phyloP scores from a whole-genome alignment of 1,140 invertebrate species.

The honey bee (Apis mellifera) region DNA sequence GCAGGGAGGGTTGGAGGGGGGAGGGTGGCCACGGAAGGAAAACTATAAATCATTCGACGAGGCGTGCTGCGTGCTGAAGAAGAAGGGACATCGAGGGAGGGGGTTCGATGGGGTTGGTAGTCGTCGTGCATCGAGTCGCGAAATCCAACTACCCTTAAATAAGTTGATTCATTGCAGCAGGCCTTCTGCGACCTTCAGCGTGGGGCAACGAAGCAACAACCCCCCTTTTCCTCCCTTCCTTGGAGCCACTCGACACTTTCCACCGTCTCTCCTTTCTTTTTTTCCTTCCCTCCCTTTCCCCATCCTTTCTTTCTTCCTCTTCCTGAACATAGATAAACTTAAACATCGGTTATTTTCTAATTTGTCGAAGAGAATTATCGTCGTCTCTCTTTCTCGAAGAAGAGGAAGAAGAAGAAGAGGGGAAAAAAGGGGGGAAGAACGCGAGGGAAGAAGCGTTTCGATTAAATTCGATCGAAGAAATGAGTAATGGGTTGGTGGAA shows the following conservation, averaged over 20 bases:
- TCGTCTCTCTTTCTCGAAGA: not conserved
- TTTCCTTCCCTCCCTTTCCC: not conserved
- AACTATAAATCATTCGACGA: conserved; percentile 80
- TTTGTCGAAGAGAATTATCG: not conserved
- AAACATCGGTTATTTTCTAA: not conserved
- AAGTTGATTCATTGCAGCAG: conserved; percentile 80
- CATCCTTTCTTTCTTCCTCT: not conserved
- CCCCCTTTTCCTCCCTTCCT: conserved; percentile 5
- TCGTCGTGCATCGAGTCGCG: conserved; percentile 80
- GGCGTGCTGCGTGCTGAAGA: conserved; percentile 58
- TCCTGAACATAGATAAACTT: not conserved
- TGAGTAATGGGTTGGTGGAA: not conserved
- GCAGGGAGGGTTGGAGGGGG: conserved; percentile 44
- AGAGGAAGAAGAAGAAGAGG: too few species aligned
- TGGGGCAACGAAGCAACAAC: conserved; percentile 35
- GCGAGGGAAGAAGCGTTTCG: conserved; percentile 17
- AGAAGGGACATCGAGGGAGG: conserved; percentile 13
- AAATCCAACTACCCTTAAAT: conserved; percentile 82
- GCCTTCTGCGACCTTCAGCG: conserved; percentile 61
- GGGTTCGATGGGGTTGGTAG: conserved; percentile 59
- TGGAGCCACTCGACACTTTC: conserved; percentile 70
- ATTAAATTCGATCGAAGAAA: conserved; percentile 18
- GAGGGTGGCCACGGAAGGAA: conserved; percentile 70
- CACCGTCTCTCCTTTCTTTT: not conserved
- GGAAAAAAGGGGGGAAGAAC: not conserved